phyloP scores from a whole-genome alignment of 1,140 invertebrate genomes.

The Lasaia peninsularis region DNA sequence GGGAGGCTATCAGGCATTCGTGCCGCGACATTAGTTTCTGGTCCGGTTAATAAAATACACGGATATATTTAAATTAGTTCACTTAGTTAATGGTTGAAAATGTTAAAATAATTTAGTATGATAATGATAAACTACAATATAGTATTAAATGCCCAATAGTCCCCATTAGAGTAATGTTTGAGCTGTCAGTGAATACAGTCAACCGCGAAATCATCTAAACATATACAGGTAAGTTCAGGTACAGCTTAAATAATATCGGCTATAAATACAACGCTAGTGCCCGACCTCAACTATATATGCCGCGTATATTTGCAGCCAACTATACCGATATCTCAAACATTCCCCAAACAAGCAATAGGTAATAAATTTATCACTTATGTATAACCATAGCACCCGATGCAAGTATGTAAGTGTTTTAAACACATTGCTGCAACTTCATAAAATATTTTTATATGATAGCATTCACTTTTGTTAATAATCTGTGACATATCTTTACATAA shows the following conservation, averaged over 20 bases:
- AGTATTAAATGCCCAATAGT: constrained; percentile 78
- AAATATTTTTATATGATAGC: constrained; percentile 59
- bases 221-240: neutral
- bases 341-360: constrained; percentile 64
- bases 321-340: constrained; percentile 43
- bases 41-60: constrained; percentile 71
- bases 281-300: neutral
- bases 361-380: constrained; percentile 73
- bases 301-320: constrained; percentile 3
- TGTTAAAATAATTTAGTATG: constrained; percentile 77
- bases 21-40: constrained; percentile 62
- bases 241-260: neutral
- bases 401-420: constrained; percentile 74
- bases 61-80: constrained; percentile 67
- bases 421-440: constrained; percentile 54
- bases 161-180: constrained; percentile 64
- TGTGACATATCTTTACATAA: constrained; percentile 74
- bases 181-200: constrained; percentile 18
- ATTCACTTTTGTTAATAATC: constrained; percentile 72
- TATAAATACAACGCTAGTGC: neutral
- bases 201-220: neutral
- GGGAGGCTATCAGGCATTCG: constrained; percentile 77
- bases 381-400: constrained; percentile 76
- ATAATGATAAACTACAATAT: constrained; percentile 75
- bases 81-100: constrained; percentile 75